phyloP scores from a whole-genome alignment of 2,888 invertebrate genomes.

The Argynnis bischoffii region DNA sequence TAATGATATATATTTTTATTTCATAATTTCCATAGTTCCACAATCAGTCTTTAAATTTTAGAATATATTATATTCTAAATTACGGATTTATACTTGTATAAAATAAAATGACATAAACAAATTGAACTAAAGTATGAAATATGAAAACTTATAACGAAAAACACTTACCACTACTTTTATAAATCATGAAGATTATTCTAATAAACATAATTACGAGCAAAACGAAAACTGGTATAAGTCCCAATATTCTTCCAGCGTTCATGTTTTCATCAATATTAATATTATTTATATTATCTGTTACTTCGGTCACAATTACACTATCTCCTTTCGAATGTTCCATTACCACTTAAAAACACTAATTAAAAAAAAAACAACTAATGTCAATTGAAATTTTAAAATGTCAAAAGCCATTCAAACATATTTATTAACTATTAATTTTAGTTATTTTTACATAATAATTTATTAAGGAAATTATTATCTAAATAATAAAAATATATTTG shows the following conservation, averaged over 20 bases:
- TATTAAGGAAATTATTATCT: neutral
- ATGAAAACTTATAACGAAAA: neutral
- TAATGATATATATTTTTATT: no score
- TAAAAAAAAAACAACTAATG: no score
- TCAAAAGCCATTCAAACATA: neutral
- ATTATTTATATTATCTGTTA: neutral
- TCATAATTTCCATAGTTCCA: no score
- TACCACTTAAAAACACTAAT: neutral
- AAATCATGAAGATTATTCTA: slow-evolving; percentile 63
- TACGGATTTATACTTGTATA: no score
- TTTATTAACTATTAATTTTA: neutral
- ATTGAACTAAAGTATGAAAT: neutral
- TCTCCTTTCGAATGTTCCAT: slow-evolving; percentile 25
- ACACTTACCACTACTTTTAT: slow-evolving; percentile 49
- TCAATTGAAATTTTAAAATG: no score
- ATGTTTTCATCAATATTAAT: slow-evolving; percentile 10
- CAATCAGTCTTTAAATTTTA: no score
- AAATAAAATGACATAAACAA: no score
- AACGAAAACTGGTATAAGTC: slow-evolving; percentile 61
- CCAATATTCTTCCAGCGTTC: slow-evolving; percentile 28
- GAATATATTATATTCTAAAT: no score
- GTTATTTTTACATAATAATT: neutral
- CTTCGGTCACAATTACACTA: slow-evolving; percentile 21
- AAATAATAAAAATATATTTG: no score
- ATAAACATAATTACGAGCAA: slow-evolving; percentile 58